Evolutionary conservation across 2,797 vertebrate species (phyloP).

Genomic region (Clarias platycephalus): DNA sequence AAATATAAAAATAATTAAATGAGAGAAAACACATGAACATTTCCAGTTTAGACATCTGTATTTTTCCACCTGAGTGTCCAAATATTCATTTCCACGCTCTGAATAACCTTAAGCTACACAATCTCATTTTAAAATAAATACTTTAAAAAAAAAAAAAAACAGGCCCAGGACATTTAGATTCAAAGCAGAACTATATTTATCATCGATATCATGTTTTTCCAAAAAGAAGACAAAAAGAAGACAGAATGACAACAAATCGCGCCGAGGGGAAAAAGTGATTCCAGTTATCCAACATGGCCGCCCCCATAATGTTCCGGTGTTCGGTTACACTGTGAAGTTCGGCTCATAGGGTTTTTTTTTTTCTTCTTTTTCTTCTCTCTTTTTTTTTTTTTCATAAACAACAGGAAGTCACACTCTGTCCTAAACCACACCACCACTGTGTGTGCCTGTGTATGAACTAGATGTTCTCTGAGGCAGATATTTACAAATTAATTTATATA

Average conservation of each 20-base stretch:
- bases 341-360: background rate
- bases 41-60: background rate
- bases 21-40: background rate
- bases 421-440: background rate
- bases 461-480: background rate
- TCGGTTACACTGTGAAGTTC: constrained; percentile 1
- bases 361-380: background rate
- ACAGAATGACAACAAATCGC: constrained; percentile 8
- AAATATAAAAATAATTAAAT: background rate
- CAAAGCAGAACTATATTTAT: background rate
- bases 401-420: constrained; percentile 23
- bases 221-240: constrained; percentile 7
- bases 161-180: background rate
- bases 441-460: background rate
- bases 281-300: constrained; percentile 9
- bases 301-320: constrained; percentile 13
- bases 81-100: background rate
- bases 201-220: background rate
- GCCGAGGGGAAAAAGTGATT: constrained; percentile 9
- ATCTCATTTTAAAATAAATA: background rate
- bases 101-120: background rate
- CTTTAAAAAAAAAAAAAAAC: background rate
- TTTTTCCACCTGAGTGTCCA: background rate
- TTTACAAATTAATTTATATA: constrained; percentile 4
- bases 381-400: constrained; percentile 9